A percentile compares a stretch with the other conserved stretches of the same genome.
phyloP scores from a whole-genome alignment of 2,797 vertebrate species.

The Propithecus perrieri region DNA sequence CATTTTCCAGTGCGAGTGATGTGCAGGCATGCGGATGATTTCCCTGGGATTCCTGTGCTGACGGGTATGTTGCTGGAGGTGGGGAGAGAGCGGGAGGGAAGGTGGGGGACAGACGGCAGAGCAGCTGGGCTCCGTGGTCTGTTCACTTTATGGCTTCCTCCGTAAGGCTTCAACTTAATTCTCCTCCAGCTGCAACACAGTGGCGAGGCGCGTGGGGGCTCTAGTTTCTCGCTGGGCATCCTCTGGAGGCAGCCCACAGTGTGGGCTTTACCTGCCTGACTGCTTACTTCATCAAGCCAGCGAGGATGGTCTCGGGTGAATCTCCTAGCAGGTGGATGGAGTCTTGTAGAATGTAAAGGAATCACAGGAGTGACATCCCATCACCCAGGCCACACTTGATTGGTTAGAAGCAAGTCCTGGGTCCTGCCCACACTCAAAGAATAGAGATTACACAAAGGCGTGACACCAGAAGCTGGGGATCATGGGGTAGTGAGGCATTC shows the following conservation, averaged over 20 bases:
- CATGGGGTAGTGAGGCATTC: fast-evolving
- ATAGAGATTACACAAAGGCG: background rate
- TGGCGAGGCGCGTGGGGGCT: background rate
- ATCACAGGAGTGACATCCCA: background rate
- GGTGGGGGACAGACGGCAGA: background rate
- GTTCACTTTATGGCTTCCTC: background rate
- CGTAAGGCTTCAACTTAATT: background rate
- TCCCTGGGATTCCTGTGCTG: background rate
- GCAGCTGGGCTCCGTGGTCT: background rate
- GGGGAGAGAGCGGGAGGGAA: background rate
- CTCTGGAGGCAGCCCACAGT: background rate
- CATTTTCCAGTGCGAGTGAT: background rate
- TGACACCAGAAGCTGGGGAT: background rate
- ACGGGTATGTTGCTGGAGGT: background rate
- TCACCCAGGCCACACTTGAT: background rate
- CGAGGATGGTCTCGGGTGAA: background rate
- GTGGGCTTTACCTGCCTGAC: background rate
- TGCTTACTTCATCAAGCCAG: background rate
- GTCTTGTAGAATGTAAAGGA: fast-evolving
- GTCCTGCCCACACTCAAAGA: background rate
- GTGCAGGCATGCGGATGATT: background rate
- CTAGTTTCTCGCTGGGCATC: background rate
- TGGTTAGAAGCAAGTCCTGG: background rate
- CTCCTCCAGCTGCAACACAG: background rate
- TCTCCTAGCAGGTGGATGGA: no score